Conservation (phyloP, 2,113 vertebrate species). For the Scomber japonicus region DNA sequence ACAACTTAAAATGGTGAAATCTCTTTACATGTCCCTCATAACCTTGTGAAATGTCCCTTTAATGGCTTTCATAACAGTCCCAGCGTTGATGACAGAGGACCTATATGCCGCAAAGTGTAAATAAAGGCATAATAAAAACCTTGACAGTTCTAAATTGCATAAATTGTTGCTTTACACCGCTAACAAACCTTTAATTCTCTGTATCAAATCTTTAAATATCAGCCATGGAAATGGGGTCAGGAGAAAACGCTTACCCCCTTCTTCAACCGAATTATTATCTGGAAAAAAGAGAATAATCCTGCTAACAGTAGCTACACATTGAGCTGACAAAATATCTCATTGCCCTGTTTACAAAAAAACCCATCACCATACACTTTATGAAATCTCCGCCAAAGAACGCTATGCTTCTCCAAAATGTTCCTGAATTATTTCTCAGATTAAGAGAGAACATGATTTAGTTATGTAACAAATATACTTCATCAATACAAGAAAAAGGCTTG, state of each 20-base stretch:
- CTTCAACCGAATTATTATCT: constrained; percentile 29
- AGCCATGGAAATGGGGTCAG: constrained; percentile 53
- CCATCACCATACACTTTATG: neutral
- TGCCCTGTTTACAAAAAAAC: constrained; percentile 12
- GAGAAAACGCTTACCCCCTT: constrained; percentile 19
- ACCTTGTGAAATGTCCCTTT: constrained; percentile 31
- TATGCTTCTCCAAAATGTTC: constrained; percentile 30
- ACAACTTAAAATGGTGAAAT: constrained; percentile 30
- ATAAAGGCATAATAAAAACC: constrained; percentile 27
- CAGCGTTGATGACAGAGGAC: neutral
- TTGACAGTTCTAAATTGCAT: constrained; percentile 43
- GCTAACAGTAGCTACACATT: constrained; percentile 15
- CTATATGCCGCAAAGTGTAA: constrained; percentile 8
- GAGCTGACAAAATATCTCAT: constrained; percentile 37
- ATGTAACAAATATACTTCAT: constrained; percentile 22
- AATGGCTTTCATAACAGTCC: constrained; percentile 29
- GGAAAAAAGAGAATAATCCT: constrained; percentile 39
- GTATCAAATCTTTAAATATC: constrained; percentile 47
- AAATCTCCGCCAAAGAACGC: constrained; percentile 14
- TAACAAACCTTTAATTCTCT: constrained; percentile 48
- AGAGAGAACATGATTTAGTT: constrained; percentile 22
- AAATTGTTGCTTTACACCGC: constrained; percentile 22
- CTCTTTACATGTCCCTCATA: constrained; percentile 16
- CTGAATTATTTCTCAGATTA: constrained; percentile 33
- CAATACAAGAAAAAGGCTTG: constrained; percentile 10